Evolutionary conservation across 2,888 invertebrate species (phyloP).

Genomic region (Cyclophora punctaria): DNA sequence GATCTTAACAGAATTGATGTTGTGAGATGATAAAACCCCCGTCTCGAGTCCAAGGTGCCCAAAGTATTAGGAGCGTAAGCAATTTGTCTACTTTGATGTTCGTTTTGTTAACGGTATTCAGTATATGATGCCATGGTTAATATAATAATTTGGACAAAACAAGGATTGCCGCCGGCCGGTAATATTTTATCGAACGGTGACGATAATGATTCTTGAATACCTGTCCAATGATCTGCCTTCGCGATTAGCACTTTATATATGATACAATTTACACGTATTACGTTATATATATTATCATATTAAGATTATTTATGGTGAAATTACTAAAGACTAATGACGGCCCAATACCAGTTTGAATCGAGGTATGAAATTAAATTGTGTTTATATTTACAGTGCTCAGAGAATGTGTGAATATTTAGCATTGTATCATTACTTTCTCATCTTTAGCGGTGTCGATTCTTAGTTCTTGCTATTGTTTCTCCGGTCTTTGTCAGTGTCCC

Average conservation of each 20-base stretch:
- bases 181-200: constrained; percentile 25
- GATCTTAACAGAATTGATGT: constrained; percentile 63
- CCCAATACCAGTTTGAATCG: too few species aligned
- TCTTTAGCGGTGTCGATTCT: too few species aligned
- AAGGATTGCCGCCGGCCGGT: constrained; percentile 26
- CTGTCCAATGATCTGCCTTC: constrained; percentile 12
- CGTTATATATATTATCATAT: too few species aligned
- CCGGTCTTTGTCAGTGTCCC: too few species aligned
- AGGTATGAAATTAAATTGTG: too few species aligned
- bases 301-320: neutral
- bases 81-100: constrained; percentile 70
- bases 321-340: neutral
- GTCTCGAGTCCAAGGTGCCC: constrained; percentile 60
- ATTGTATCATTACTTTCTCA: too few species aligned
- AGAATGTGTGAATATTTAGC: too few species aligned
- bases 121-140: constrained; percentile 24
- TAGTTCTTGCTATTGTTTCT: too few species aligned
- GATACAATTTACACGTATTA: too few species aligned
- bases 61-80: constrained; percentile 69
- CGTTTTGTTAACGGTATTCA: constrained; percentile 59
- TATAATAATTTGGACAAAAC: constrained; percentile 32
- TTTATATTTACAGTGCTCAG: too few species aligned
- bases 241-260: neutral
- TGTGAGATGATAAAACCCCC: constrained; percentile 50
- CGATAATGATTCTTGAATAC: constrained; percentile 19